Conservation (phyloP, 2,797 vertebrate species). For the Numenius phaeopus region DNA sequence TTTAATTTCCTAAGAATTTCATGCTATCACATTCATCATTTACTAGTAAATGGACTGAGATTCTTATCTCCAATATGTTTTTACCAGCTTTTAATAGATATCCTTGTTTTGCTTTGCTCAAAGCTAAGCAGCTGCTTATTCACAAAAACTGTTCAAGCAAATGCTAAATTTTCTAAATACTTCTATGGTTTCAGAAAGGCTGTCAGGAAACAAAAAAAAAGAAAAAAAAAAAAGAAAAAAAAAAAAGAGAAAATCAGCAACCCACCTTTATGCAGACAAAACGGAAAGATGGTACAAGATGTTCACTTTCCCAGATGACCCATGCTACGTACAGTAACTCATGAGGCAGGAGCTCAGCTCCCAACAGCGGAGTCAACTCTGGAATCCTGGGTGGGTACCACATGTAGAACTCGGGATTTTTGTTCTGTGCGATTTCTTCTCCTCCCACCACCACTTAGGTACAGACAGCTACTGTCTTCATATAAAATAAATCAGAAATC, state of each 20-base stretch:
- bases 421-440: background rate
- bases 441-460: background rate
- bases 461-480: background rate
- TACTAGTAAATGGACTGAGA: background rate
- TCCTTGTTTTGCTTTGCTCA: accelerated
- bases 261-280: background rate
- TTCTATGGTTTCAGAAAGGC: background rate
- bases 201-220: background rate
- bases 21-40: background rate
- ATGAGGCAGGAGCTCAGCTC: background rate
- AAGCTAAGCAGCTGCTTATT: background rate
- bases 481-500: background rate
- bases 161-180: background rate
- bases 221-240: background rate
- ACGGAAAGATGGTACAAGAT: background rate
- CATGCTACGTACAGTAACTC: accelerated
- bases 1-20: background rate
- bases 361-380: background rate
- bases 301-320: background rate
- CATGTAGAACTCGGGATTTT: background rate
- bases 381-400: background rate
- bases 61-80: background rate
- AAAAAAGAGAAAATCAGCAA: background rate
- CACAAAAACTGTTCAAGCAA: constrained; percentile 10
- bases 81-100: background rate